Evolutionary conservation across 2,888 invertebrate genomes (phyloP), one percentile per base, ranked within the genome.

Genomic region (Scelioninae gen. 1): DNA sequence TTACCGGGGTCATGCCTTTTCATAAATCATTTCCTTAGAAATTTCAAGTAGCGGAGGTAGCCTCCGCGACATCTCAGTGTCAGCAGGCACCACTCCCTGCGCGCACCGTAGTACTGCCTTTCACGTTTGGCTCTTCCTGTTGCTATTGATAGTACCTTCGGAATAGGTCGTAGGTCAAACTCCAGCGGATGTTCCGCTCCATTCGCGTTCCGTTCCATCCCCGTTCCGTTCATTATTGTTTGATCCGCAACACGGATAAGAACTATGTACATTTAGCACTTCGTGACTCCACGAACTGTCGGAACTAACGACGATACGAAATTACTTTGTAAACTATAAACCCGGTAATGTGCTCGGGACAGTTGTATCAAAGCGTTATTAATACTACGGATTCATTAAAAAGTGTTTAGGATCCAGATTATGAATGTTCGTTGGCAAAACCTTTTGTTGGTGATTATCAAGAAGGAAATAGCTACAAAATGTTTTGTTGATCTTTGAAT

Each of bases 21-120:
- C 89, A 88, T 90, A 89, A 90, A 90, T 90, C 89, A 89, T 89
- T 86, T 86, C 82, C 86, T 86, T 85, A 85, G 86, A 90, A 89
- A 88, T 88, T 82, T 82, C 72, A 77, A 82, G 77, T 81, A 69
- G 81, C 69, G 66, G 66, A 66, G 72, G 85, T 75, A 75, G 74
- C 78, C 60, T 45, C 23, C 53, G 78, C 75, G 82, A 83, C 75
- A 75, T 78, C 78, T 75, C 34, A 34, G 68, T n/a, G 62, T 77
- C 60, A 56, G 60, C 49, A 55, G 56, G 55, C 40, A 76, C 81
- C 81, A 81, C 81, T 81, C 81, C 82, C 72, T 55, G 60, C 45
- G n/a, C 49, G 40, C 49, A 55, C 29, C 55, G 45, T 23, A 58
- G 43, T 58, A 43, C 51, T 62, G 53, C 63, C 66, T 76, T 77